Base-by-base conservation (phyloP, 2,113 vertebrate species). In the Poicephalus gulielmi region DNA sequence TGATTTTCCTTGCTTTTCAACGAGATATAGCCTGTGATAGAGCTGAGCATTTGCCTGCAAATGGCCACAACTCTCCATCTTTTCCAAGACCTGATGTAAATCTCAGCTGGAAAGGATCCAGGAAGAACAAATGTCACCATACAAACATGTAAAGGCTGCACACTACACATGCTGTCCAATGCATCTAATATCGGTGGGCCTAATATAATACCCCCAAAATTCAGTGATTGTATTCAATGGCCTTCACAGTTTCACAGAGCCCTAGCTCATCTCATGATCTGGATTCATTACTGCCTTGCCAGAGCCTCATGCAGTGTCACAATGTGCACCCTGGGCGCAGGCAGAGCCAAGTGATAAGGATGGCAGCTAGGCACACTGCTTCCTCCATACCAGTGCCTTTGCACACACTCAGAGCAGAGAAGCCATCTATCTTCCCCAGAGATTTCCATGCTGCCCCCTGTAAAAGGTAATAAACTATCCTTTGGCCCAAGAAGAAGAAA, bases 301-400 rank as follows among this genome's bases (percentile, higher is more conserved):
- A 64, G 64, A 70, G 53, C 14, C 50, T 55, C 2, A 2, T 2
- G 3, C 27, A 30, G 28, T 0, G 0, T 17, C 41, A 13, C 13
- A 35, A 23, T 7, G 39, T 20, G 37, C 5, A 8, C 19, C 44
- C 57, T 50, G 50, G 28, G 17, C 25, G 43, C 57, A 39, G 23
- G 33, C 47, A 63, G 46, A 86, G 52, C 39, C 0, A 0, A 53
- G 18, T 0, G 0, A 20, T 17, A 24, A 46, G 17, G 23, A 35
- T 1, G 2, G 41, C 46, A 77, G 27, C 16, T 46, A 12, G 25
- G 7, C 9, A 64, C 19, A 31, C 17, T 44, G 16, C 43, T 82
- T 28, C 60, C 33, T 50, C 70, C 53, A 60, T 4, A 0, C 4
- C 9, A 0, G 8, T 16, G 33, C 50, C 57, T 84, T 37, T 9